These are phyloP conservation scores for Drosophila longiperda DNA, from an alignment of 2,888 invertebrate genomes.

Conservation along the genomic window DNA sequence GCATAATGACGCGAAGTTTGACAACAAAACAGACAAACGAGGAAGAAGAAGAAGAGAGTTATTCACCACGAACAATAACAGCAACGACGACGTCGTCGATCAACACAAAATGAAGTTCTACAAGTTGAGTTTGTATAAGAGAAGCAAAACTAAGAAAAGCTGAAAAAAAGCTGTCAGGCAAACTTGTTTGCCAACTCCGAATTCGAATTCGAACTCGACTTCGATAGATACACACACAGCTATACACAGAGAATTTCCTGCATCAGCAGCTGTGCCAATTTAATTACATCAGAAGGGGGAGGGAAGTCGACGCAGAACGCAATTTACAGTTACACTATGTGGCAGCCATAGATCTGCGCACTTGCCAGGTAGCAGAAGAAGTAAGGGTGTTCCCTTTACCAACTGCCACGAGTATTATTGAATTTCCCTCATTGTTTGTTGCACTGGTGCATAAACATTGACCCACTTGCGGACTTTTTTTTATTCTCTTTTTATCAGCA, in stretches of 20 bases:
- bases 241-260: slow-evolving; percentile 61
- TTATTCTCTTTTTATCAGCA: slow-evolving; percentile 43
- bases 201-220: slow-evolving; percentile 13
- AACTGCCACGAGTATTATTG: slow-evolving; percentile 31
- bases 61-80: slow-evolving; percentile 34
- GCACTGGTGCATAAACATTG: slow-evolving; percentile 76
- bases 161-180: slow-evolving; percentile 10
- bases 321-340: slow-evolving; percentile 38
- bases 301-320: slow-evolving; percentile 29
- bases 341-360: slow-evolving; percentile 50
- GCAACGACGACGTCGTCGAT: slow-evolving; percentile 16
- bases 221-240: slow-evolving; percentile 55
- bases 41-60: slow-evolving; percentile 38
- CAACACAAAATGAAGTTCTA: slow-evolving; percentile 18
- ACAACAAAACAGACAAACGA: slow-evolving; percentile 52
- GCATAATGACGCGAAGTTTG: slow-evolving; percentile 65
- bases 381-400: not conserved
- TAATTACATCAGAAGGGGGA: slow-evolving; percentile 38
- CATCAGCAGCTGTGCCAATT: slow-evolving; percentile 50
- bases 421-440: slow-evolving; percentile 26
- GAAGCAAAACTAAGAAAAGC: slow-evolving; percentile 11
- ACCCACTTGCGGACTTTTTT: slow-evolving; percentile 76
- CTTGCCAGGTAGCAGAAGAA: slow-evolving; percentile 29
- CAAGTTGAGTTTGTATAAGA: slow-evolving; percentile 41
- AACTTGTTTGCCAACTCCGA: slow-evolving; percentile 48